These are phyloP conservation scores for Drosophila santomea DNA, from an alignment of 1,140 invertebrate genomes.

Conservation along the genomic window DNA sequence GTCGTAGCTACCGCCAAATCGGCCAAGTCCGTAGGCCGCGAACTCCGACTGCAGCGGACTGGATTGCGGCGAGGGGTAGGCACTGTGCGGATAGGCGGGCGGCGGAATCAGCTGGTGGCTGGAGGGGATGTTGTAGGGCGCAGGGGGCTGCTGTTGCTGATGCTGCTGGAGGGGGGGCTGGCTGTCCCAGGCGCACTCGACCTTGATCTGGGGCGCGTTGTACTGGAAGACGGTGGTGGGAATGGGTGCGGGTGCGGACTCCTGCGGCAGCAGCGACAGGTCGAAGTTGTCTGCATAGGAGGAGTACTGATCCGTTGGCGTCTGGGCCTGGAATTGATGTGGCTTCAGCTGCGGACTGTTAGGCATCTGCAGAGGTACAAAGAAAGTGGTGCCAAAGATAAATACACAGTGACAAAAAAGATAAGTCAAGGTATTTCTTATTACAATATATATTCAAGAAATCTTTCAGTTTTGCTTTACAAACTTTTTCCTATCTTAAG, in stretches of 20 bases:
- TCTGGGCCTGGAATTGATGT: conserved; percentile 56
- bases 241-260: conserved; percentile 62
- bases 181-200: conserved; percentile 74
- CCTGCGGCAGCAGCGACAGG: conserved; percentile 89
- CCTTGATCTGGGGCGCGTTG: conserved; percentile 79
- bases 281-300: conserved; percentile 90
- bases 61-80: conserved; percentile 80
- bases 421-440: neutral
- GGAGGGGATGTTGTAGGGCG: conserved; percentile 18
- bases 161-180: conserved; percentile 40
- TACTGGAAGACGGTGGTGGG: conserved; percentile 79
- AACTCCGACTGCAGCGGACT: conserved; percentile 80
- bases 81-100: conserved; percentile 73
- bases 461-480: no score
- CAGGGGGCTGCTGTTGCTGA: conserved; percentile 2
- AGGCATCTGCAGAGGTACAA: conserved; percentile 89
- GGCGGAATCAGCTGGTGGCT: conserved; percentile 71
- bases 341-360: conserved; percentile 92
- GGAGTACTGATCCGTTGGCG: conserved; percentile 86
- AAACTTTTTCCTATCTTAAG: no score
- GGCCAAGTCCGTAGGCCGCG: conserved; percentile 53
- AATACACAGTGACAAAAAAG: conserved; percentile 3
- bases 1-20: conserved; percentile 65
- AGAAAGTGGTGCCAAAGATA: conserved; percentile 13
- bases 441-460: neutral